These are phyloP conservation scores for Jordanella pulchra DNA, from an alignment of 2,797 vertebrate species.

Conservation along the genomic window DNA sequence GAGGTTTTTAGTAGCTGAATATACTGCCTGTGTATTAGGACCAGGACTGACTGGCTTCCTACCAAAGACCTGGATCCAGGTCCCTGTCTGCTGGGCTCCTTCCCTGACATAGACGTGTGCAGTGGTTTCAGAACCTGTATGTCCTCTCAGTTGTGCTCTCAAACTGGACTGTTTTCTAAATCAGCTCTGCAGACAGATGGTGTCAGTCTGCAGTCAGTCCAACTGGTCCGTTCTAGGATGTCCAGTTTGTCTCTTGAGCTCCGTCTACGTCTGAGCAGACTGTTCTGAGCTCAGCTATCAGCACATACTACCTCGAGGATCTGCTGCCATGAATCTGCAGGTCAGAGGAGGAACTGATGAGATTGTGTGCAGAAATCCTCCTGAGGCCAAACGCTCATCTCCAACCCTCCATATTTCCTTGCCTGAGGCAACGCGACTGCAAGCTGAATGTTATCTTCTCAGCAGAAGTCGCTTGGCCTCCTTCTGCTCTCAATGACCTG, in stretches of 20 bases:
- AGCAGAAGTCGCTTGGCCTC: constrained; percentile 19
- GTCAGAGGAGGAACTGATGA: constrained; percentile 18
- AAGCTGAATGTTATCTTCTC: constrained; percentile 38
- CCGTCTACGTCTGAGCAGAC: background rate
- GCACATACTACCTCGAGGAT: constrained; percentile 18
- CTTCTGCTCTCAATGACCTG: constrained; percentile 20
- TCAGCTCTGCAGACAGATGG: background rate
- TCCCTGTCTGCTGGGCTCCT: background rate
- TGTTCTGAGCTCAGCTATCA: constrained; percentile 14
- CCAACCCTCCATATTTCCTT: constrained; percentile 18
- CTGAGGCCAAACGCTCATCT: constrained; percentile 6
- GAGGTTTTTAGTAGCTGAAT: no score
- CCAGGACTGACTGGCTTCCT: no score
- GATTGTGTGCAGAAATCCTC: constrained; percentile 19
- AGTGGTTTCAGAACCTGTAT: background rate
- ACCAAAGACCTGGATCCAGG: background rate
- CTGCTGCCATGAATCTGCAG: constrained; percentile 8
- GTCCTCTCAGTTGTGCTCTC: background rate
- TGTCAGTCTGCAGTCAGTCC: background rate
- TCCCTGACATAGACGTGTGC: no score
- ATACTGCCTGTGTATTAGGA: no score
- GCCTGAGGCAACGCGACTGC: constrained; percentile 21
- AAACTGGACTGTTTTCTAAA: background rate
- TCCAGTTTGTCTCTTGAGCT: background rate
- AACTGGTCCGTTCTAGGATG: background rate